Evolutionary conservation across 2,888 invertebrate species (phyloP), one percentile per base, ranked within the genome.

Genomic region (Coleophora flavipennella): DNA sequence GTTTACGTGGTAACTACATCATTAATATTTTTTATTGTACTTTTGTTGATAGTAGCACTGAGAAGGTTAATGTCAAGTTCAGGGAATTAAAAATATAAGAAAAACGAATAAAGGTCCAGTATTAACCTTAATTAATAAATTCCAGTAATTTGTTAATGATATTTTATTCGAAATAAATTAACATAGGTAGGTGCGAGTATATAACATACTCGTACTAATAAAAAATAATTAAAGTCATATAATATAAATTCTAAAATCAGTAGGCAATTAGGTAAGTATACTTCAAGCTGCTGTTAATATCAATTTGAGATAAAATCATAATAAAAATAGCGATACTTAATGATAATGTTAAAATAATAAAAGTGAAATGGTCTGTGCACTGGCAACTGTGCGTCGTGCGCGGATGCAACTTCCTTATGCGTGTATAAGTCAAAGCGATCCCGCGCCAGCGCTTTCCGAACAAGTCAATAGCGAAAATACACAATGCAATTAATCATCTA

Each of bases 101-200:
- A n/a, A n/a, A n/a, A n/a, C n/a, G n/a, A n/a, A n/a, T n/a, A n/a
- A n/a, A n/a, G n/a, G n/a, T n/a, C n/a, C n/a, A n/a, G n/a, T n/a
- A n/a, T n/a, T n/a, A n/a, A n/a, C n/a, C n/a, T n/a, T n/a, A n/a
- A n/a, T n/a, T n/a, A n/a, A n/a, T n/a, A n/a, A n/a, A n/a, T n/a
- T n/a, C n/a, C n/a, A n/a, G n/a, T n/a, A n/a, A n/a, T n/a, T n/a
- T 77, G 79, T 80, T 79, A 80, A 77, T 74, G 51, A 68, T 74
- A 62, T 75, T 71, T 77, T 68, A 67, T 66, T 69, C 61, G 50
- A 64, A 67, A 78, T 78, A 73, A 75, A 76, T 74, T 75, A 75
- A 69, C 64, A 69, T 57, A 35, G 13, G 3, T 20, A 20, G 29
- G 28, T 20, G n/a, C n/a, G n/a, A n/a, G n/a, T n/a, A n/a, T n/a